phyloP scores from a whole-genome alignment of 2,797 vertebrate species.

The Petrocephalus schoutedeni region DNA sequence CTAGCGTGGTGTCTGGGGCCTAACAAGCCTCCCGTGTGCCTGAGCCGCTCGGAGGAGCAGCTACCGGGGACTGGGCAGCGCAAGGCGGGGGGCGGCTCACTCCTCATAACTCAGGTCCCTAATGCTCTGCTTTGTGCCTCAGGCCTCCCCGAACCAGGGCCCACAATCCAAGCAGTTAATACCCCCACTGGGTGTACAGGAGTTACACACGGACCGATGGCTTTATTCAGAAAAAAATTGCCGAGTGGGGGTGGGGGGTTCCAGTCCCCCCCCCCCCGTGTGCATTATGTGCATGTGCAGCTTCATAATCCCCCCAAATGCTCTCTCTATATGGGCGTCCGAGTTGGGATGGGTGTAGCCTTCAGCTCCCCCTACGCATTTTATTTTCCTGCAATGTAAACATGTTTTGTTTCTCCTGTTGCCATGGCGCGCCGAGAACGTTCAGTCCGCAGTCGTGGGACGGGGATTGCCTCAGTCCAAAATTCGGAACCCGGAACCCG shows the following conservation, averaged over 20 bases:
- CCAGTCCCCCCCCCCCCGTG: neutral
- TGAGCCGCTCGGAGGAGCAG: neutral
- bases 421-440: neutral
- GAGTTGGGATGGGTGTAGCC: neutral
- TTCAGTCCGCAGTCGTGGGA: neutral
- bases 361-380: neutral
- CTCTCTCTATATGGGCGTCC: neutral
- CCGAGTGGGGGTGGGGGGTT: neutral
- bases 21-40: neutral
- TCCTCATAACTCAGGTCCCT: neutral
- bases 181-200: neutral
- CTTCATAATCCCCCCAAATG: neutral
- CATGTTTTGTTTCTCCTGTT: neutral
- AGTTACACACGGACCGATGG: neutral
- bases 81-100: neutral
- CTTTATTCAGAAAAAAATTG: conserved; percentile 12
- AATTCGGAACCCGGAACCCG: neutral
- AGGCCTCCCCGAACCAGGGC: neutral
- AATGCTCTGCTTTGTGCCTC: neutral
- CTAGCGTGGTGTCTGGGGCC: neutral
- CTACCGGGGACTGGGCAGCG: neutral
- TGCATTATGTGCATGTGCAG: neutral
- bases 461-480: neutral
- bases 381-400: neutral
- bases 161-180: neutral